Conservation (phyloP, 2,888 invertebrate genomes). For the Acleris cristana region DNA sequence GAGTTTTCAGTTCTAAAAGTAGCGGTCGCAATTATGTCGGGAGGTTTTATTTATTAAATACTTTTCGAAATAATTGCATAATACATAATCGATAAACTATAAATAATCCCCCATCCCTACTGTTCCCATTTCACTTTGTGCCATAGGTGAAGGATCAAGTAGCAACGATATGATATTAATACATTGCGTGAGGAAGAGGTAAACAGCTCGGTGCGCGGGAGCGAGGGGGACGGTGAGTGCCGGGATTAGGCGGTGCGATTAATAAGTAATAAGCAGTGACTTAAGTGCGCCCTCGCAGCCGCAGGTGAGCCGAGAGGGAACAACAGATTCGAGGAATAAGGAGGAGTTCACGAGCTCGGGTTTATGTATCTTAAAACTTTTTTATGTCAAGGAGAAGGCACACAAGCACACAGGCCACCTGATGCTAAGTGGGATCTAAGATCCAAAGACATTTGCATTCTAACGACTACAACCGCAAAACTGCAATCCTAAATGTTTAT, state of each 20-base stretch:
- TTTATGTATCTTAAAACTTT: background rate
- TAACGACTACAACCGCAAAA: no score
- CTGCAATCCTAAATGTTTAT: no score
- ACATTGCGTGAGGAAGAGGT: constrained; percentile 2
- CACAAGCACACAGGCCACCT: no score
- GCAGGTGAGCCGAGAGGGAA: background rate
- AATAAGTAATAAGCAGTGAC: constrained; percentile 46
- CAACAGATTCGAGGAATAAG: constrained; percentile 12
- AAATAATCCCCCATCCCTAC: background rate
- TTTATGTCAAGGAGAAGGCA: background rate
- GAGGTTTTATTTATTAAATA: no score
- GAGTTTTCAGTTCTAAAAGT: no score
- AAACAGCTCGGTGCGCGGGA: background rate
- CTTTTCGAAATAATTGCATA: background rate
- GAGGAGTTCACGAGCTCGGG: background rate
- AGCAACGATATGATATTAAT: constrained; percentile 26
- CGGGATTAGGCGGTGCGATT: constrained; percentile 25
- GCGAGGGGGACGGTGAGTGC: constrained; percentile 1
- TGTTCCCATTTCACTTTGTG: background rate
- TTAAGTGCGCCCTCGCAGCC: constrained; percentile 40
- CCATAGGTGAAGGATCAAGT: constrained; percentile 28
- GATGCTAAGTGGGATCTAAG: no score
- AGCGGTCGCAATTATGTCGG: no score
- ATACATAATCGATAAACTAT: background rate
- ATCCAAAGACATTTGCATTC: no score